Evolutionary conservation across 1,140 invertebrate species (phyloP), one percentile per base, ranked within the genome.

Genomic region (Aphis gossypii): DNA sequence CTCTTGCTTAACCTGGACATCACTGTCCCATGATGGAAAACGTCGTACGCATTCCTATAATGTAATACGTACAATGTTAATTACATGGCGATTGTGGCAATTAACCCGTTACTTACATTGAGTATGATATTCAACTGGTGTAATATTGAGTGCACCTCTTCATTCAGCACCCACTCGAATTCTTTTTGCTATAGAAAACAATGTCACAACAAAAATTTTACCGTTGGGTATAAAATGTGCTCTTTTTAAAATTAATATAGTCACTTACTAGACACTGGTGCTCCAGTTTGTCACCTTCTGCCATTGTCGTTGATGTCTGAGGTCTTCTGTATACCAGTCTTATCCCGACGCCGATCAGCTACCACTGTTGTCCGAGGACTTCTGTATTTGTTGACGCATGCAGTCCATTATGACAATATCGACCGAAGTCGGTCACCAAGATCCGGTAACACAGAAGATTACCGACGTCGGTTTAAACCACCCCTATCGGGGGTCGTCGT

Each of bases 141-240:
- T 94, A 99, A 96, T 94, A 98, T 98, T 91, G 97, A 97, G 95
- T 98, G 98, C 93, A 98, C 98, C 95, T 98, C 98, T 95, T 98
- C 97, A 94, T 98, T 97, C 86, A 99, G 96, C 83, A 99, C 97
- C 98, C 98, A 99, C 96, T 98, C 97, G 95, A 98, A 99, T 96
- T 99, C 98, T 96, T 97, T 97, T 97, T 98, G 98, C 98, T 99
- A 95, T 60, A 94, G 84, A 94, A 88, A 94, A 60, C 4, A 1
- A 68, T 1, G 30, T 68, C n/a, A 68, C 14, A 68, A 35, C n/a
- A n/a, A 88, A 94, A 93, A 91, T 14, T 14, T 5, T 18, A 0
- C 30, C 1, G 1, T 68, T 35, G 35, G 18, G 30, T n/a, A 76
- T 18, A 76, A 76, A 2, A 76, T n/a, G 11, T 76, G 30, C 6